Evolutionary conservation across 2,797 vertebrate genomes (phyloP).

Genomic region (Danio kyathit): DNA sequence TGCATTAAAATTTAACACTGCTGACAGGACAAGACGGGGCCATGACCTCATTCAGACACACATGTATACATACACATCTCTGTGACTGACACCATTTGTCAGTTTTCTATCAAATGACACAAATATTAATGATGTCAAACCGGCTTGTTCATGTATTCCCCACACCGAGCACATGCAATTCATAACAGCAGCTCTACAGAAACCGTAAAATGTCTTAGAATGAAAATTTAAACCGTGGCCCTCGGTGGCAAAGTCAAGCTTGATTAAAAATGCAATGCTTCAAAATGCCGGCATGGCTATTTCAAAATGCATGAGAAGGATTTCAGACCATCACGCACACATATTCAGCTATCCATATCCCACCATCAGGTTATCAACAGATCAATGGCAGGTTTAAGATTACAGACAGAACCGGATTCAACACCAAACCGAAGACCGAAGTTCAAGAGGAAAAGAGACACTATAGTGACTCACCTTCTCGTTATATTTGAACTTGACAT

Average conservation of each 20-base stretch:
- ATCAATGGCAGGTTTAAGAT: constrained; percentile 36
- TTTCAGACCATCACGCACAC: constrained; percentile 7
- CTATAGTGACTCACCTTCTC: constrained; percentile 88
- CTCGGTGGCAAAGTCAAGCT: constrained; percentile 6
- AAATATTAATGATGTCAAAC: constrained; percentile 7
- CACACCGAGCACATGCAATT: not conserved
- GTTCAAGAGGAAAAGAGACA: not conserved
- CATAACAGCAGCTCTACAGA: not conserved
- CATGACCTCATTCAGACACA: constrained; percentile 18
- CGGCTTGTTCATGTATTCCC: not conserved
- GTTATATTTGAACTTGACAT: constrained; percentile 97
- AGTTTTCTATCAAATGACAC: not conserved
- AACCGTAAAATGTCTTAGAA: constrained; percentile 17
- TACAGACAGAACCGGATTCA: constrained; percentile 20
- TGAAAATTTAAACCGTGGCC: constrained; percentile 34
- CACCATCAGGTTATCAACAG: constrained; percentile 19
- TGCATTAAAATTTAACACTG: constrained; percentile 60
- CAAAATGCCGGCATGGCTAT: constrained; percentile 22
- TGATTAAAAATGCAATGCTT: constrained; percentile 51
- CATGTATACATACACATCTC: not conserved
- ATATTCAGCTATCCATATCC: constrained; percentile 19
- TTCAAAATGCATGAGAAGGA: constrained; percentile 28
- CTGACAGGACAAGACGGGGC: constrained; percentile 32
- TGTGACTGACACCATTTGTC: constrained; percentile 6
- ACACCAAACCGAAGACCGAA: not conserved